Evolutionary conservation across 1,140 invertebrate species (phyloP), one percentile per base, ranked within the genome.

Genomic region (Diploscapter pachys): DNA sequence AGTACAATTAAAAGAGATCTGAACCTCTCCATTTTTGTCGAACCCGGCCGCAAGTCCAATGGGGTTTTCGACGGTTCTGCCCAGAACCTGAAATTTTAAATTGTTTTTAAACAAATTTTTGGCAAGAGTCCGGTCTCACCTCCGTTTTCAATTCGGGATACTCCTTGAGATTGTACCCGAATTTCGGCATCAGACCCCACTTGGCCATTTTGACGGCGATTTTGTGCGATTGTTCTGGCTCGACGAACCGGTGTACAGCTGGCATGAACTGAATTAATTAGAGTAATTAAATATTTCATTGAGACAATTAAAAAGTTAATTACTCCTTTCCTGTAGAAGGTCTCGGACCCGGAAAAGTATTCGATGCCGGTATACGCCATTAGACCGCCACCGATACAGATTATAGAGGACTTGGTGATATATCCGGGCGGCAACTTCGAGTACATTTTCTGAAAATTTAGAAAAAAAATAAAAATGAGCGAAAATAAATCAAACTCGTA

Each of bases 21-120:
- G 31, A 31, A 31, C 31, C 88, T 98, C 93, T 11, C 90, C 95
- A 87, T 98, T 91, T 86, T 99, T 99, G 86, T 99, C 96, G 89
- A 97, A 98, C 3, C 96, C 96, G 75, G 96, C 96, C 65, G 96
- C 96, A 80, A 98, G 91, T 53, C 96, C 96, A 81, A 99, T 84
- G 1, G 95, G 95, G 88, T 96, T 97, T 74, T 88, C 87, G 65
- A 98, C 91, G 13, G 91, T 82, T 75, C 79, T 67, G 4, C 84
- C 86, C 81, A 85, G 88, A 5, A 88, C 78, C 71, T 71, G 8
- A 63, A 63, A 63, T 6, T 5, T 8, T 65, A 8, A n/a, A 8
- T 65, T 48, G 48, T 53, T 31, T 6, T 5, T 8, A 54, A 68
- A 8, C n/a, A n/a, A n/a, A n/a, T n/a, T 5, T 53, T 59, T 31